phyloP scores from a whole-genome alignment of 2,797 vertebrate species.

The Valencia hispanica region DNA sequence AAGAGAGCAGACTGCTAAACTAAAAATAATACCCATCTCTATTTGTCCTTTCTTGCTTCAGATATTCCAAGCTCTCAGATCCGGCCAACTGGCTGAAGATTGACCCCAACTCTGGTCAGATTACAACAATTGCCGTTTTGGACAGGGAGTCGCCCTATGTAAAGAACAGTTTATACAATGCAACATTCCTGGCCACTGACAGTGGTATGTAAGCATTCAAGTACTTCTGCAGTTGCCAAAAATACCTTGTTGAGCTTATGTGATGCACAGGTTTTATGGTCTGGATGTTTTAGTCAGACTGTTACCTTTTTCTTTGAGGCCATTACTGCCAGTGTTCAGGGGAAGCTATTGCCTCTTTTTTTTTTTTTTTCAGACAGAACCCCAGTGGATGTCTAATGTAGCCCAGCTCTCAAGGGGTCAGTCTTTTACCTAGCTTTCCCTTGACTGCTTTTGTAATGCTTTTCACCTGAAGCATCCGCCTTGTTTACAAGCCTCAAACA shows the following conservation, averaged over 20 bases:
- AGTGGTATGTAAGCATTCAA: slow-evolving; percentile 82
- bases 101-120: slow-evolving; percentile 88
- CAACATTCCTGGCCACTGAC: slow-evolving; percentile 94
- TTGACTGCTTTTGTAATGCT: slow-evolving; percentile 45
- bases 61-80: slow-evolving; percentile 94
- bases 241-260: slow-evolving; percentile 29
- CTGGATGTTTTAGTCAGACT: slow-evolving; percentile 44
- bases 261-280: slow-evolving; percentile 36
- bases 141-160: slow-evolving; percentile 95
- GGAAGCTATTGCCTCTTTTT: slow-evolving; percentile 49
- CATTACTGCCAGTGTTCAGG: slow-evolving; percentile 40
- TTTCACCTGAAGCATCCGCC: slow-evolving; percentile 30
- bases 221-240: slow-evolving; percentile 31
- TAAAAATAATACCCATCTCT: slow-evolving; percentile 22
- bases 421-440: slow-evolving; percentile 33
- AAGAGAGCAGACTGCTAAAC: background rate
- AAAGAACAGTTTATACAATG: slow-evolving; percentile 96
- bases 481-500: slow-evolving; percentile 37
- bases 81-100: slow-evolving; percentile 96
- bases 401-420: slow-evolving; percentile 57
- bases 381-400: slow-evolving; percentile 31
- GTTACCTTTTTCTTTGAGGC: slow-evolving; percentile 29
- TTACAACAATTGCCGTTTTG: slow-evolving; percentile 90
- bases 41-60: slow-evolving; percentile 66
- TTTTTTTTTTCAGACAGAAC: slow-evolving; percentile 38